phyloP scores from a whole-genome alignment of 2,888 invertebrate species.

The Cenopis cana region DNA sequence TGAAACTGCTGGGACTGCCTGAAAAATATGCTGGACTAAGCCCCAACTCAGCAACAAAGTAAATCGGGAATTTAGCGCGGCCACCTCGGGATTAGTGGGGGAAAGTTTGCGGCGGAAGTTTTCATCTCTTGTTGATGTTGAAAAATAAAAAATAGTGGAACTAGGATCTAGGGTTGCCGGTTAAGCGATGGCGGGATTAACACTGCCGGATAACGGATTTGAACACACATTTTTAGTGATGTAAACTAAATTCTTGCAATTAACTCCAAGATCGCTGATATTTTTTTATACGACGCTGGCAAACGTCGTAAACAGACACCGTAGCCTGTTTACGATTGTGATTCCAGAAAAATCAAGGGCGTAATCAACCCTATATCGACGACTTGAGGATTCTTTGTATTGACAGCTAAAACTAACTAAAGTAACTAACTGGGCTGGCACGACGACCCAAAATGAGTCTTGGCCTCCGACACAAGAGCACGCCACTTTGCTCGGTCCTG shows the following conservation, averaged over 20 bases:
- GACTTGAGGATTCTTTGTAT: too few species aligned
- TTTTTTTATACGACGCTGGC: neutral
- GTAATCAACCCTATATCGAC: too few species aligned
- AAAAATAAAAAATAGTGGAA: conserved; percentile 66
- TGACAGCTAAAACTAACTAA: too few species aligned
- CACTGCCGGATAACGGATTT: conserved; percentile 46
- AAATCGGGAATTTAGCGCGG: conserved; percentile 79
- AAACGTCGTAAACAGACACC: too few species aligned
- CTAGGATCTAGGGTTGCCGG: conserved; percentile 59
- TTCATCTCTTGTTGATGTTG: conserved; percentile 78
- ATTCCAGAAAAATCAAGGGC: too few species aligned
- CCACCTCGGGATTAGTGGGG: conserved; percentile 76
- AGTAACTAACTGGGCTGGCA: too few species aligned
- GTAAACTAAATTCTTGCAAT: neutral
- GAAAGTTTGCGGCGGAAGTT: conserved; percentile 74
- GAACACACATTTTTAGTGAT: too few species aligned
- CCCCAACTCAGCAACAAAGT: conserved; percentile 74
- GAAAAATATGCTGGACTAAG: conserved; percentile 79
- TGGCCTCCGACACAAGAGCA: too few species aligned
- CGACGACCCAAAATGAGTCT: too few species aligned
- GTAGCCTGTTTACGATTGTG: too few species aligned
- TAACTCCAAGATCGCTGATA: neutral
- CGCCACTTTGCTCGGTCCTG: too few species aligned
- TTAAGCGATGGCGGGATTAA: conserved; percentile 60
- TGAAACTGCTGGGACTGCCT: conserved; percentile 68